phyloP scores from a whole-genome alignment of 2,888 invertebrate species.

The Druceiella hillmani region DNA sequence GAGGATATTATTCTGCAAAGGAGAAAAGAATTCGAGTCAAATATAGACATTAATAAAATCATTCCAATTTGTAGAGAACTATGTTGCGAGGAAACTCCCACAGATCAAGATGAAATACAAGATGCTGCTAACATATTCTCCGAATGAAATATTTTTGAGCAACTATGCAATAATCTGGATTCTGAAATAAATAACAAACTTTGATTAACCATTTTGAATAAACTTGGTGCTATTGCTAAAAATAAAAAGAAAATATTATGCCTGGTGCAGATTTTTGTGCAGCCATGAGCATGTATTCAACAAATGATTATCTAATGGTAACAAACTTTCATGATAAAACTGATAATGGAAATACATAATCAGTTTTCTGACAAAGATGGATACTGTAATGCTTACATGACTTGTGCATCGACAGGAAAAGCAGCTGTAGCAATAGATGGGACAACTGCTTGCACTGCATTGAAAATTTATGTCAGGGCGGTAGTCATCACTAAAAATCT shows the following conservation, averaged over 20 bases:
- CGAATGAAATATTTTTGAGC: no score
- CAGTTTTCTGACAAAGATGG: conserved; percentile 29
- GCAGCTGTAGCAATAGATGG: conserved; percentile 28
- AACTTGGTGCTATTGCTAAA: no score
- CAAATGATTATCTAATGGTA: conserved; percentile 14
- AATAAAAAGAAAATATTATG: no score
- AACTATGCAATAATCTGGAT: no score
- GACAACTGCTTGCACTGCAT: conserved; percentile 26
- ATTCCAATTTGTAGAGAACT: conserved; percentile 20
- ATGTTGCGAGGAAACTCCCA: conserved; percentile 17
- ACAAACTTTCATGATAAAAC: conserved; percentile 26
- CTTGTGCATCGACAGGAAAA: conserved; percentile 28
- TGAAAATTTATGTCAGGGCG: conserved; percentile 31
- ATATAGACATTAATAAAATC: conserved; percentile 29
- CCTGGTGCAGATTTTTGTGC: no score
- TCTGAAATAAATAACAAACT: no score
- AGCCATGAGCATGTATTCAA: conserved; percentile 8
- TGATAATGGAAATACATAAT: conserved; percentile 29
- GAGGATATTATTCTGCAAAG: conserved; percentile 21
- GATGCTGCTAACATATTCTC: no score
- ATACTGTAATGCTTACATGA: conserved; percentile 29
- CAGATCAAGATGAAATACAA: no score
- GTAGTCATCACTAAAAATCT: no score
- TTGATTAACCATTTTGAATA: no score
- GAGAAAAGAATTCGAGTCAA: conserved; percentile 28